Percentiles rank a stretch among this genome's conserved stretches.
These are phyloP conservation scores for Pimephales promelas DNA, from an alignment of 2,113 vertebrate species.

Conservation along the genomic window DNA sequence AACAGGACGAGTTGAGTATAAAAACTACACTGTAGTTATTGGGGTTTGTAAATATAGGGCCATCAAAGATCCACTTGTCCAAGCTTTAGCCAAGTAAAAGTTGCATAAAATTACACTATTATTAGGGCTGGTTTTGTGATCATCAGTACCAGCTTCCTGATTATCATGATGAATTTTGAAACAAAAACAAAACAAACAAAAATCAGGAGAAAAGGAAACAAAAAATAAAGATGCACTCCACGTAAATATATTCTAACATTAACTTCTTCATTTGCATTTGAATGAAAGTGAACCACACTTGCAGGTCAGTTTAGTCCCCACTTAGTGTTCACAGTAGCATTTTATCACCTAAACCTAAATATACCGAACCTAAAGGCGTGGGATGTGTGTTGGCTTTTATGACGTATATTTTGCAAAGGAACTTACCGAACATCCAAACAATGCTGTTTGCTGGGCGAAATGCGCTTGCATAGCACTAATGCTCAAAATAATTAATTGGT, in stretches of 20 bases:
- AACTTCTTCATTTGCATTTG: conserved; percentile 97
- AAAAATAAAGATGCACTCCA: neutral
- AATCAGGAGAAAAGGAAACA: neutral
- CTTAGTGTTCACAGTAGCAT: no score
- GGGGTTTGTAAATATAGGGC: neutral
- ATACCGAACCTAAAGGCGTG: no score
- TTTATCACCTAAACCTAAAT: no score
- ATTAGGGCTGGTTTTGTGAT: neutral
- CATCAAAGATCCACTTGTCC: neutral
- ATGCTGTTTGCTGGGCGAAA: no score
- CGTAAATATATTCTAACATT: conserved; percentile 85
- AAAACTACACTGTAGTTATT: neutral
- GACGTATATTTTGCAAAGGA: no score
- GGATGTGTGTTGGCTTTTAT: no score
- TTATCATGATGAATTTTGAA: conserved; percentile 2
- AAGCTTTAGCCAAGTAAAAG: conserved; percentile 63
- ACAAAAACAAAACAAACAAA: neutral
- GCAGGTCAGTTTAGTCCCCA: no score
- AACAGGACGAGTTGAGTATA: neutral
- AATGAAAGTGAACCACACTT: conserved; percentile 84
- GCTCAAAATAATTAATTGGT: no score
- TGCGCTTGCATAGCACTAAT: no score
- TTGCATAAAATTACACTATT: conserved; percentile 78
- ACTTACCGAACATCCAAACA: no score
- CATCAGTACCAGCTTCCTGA: neutral